Conservation (phyloP, 2,113 vertebrate species). For the Cairina moschata region DNA sequence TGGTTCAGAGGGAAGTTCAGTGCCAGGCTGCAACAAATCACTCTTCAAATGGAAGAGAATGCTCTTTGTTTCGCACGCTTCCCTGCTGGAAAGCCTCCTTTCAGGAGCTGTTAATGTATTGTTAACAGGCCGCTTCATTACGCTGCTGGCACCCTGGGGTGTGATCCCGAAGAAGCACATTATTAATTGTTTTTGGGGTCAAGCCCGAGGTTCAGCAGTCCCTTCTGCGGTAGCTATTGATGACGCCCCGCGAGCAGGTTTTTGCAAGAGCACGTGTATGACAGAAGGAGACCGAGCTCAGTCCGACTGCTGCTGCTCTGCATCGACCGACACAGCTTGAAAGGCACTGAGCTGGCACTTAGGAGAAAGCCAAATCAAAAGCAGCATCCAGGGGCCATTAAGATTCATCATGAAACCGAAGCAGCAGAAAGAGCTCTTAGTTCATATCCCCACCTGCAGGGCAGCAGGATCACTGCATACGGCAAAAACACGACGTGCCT, state of each 20-base stretch:
- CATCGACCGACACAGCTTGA: neutral
- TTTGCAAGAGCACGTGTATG: neutral
- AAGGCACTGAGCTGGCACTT: neutral
- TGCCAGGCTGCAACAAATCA: slow-evolving; percentile 28
- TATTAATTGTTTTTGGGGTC: slow-evolving; percentile 41
- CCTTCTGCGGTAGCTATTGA: slow-evolving; percentile 40
- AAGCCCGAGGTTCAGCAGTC: slow-evolving; percentile 14
- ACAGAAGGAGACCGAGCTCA: neutral
- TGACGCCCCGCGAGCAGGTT: neutral
- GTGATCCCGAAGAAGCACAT: slow-evolving; percentile 11
- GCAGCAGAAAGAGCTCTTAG: neutral
- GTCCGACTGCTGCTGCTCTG: neutral
- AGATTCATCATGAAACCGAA: neutral
- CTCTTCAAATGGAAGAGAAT: neutral
- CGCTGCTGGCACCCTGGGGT: neutral
- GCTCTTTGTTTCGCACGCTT: neutral
- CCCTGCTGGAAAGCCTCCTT: slow-evolving; percentile 34
- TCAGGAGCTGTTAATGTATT: neutral
- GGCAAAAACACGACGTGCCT: neutral
- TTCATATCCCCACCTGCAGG: slow-evolving; percentile 31
- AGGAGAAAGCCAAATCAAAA: slow-evolving; percentile 3
- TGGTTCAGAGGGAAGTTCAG: slow-evolving; percentile 8
- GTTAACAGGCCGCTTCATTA: slow-evolving; percentile 20
- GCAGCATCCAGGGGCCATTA: neutral
- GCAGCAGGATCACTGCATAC: slow-evolving; percentile 7